These are phyloP conservation scores for Drosophila kambysellisi DNA, from an alignment of 2,888 invertebrate genomes.

Conservation along the genomic window DNA sequence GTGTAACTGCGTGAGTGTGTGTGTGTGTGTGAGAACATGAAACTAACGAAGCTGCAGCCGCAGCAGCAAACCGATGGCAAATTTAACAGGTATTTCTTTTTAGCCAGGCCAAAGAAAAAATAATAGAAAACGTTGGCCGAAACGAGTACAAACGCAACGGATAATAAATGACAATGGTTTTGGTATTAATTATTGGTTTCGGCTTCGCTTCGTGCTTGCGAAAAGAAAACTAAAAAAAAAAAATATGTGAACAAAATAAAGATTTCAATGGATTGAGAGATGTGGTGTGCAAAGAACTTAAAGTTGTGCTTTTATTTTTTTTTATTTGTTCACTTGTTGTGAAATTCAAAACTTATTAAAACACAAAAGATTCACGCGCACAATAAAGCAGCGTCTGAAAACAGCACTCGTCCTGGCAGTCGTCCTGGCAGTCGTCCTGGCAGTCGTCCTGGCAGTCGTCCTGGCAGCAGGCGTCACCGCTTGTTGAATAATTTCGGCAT, in stretches of 20 bases:
- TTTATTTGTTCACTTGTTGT: slow-evolving; percentile 42
- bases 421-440: slow-evolving; percentile 17
- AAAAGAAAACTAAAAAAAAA: slow-evolving; percentile 24
- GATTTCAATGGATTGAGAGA: slow-evolving; percentile 3
- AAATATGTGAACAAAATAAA: slow-evolving; percentile 5
- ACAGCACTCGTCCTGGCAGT: slow-evolving; percentile 46
- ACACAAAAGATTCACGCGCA: slow-evolving; percentile 54
- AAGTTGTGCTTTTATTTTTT: slow-evolving; percentile 42
- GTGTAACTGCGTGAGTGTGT: slow-evolving; percentile 14
- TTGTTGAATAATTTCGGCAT: slow-evolving; percentile 73
- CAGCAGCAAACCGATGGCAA: slow-evolving; percentile 34
- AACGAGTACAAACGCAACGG: slow-evolving; percentile 39
- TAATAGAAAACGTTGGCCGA: slow-evolving; percentile 11
- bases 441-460: slow-evolving; percentile 34
- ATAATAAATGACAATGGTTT: slow-evolving; percentile 68
- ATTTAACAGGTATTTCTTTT: slow-evolving; percentile 26
- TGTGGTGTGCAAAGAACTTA: slow-evolving; percentile 29
- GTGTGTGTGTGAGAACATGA: slow-evolving; percentile 39
- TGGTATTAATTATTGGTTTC: slow-evolving; percentile 71
- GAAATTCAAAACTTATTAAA: slow-evolving; percentile 72
- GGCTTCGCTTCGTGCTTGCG: slow-evolving; percentile 51
- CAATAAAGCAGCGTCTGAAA: slow-evolving; percentile 47
- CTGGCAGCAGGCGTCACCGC: slow-evolving; percentile 60
- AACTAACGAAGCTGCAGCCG: slow-evolving; percentile 63
- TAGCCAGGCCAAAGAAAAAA: slow-evolving; percentile 1